Evolutionary conservation across 2,888 invertebrate species (phyloP), one percentile per base, ranked within the genome.

Genomic region (Nomada ruficornis): DNA sequence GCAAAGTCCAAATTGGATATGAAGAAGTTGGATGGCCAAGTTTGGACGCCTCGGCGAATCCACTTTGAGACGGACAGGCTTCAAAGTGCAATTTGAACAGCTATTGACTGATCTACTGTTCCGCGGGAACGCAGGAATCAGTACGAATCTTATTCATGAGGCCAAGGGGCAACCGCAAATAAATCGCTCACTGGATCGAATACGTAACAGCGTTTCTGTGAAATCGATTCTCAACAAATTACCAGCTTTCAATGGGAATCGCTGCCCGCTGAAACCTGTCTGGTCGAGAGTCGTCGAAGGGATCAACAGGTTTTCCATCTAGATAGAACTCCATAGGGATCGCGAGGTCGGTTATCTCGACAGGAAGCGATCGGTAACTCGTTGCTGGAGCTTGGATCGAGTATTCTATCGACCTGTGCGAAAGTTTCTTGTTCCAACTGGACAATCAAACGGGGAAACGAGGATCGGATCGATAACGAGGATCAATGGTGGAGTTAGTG

Each of bases 231-330:
- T 47, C n/a, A 55, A 80, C 63, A 54, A 73, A 82, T 83, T 74
- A 52, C 50, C 29, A 36, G 47, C 20, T 36, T 59, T 63, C 65
- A 57, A 67, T 54, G 52, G 59, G 26, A 54, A 42, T 68, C 44
- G n/a, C 13, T 2, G 68, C 1, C 13, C 15, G 47, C 29, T 54
- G 23, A 47, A 42, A 26, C 26, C 55, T 42, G 62, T 29, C 59
- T 7, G 62, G 11, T 42, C 42, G 67, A 82, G 70, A 54, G 62
- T 68, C 68, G 44, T 72, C 64, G 55, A 71, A 57, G 44, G 72
- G 74, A 83, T 83, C 83, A 83, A 83, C 83, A 83, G 83, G 83
- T 82, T 69, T 13, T n/a, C 50, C 54, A n/a, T n/a, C 63, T 69
- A 36, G 60, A 60, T 50, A 15, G 78, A 62, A 18, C 47, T 20